Conservation (phyloP, 1,140 invertebrate genomes). For the Solen grandis region DNA sequence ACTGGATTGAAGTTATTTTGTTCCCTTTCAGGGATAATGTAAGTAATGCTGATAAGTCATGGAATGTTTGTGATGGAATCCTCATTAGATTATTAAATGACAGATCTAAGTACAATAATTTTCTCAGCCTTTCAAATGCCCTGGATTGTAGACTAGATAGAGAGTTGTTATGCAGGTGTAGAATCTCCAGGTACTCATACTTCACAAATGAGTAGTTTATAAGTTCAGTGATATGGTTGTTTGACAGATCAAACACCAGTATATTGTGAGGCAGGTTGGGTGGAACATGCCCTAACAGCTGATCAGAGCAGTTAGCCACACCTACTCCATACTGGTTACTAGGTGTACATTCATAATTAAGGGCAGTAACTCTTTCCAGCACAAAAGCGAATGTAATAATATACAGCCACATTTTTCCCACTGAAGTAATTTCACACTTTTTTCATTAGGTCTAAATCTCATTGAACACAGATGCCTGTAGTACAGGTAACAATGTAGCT, state of each 20-base stretch:
- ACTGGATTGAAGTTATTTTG: conserved; percentile 62
- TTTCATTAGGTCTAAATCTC: no score
- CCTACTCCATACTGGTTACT: conserved; percentile 16
- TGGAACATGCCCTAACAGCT: conserved; percentile 62
- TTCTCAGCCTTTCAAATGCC: conserved; percentile 66
- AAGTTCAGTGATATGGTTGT: conserved; percentile 68
- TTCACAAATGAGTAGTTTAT: conserved; percentile 60
- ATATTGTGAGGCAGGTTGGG: conserved; percentile 67
- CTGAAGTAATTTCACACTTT: no score
- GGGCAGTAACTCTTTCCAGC: neutral
- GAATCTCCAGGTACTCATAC: conserved; percentile 66
- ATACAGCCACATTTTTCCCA: no score
- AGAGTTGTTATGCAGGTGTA: conserved; percentile 70
- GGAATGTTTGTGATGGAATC: conserved; percentile 67
- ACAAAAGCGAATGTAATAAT: conserved; percentile 13
- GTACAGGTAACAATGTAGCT: no score
- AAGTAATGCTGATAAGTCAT: conserved; percentile 52
- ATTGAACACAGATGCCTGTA: no score
- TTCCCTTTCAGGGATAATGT: conserved; percentile 69
- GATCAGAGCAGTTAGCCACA: conserved; percentile 69
- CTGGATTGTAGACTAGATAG: conserved; percentile 62
- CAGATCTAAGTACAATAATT: conserved; percentile 70
- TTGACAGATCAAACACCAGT: conserved; percentile 65
- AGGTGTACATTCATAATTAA: conserved; percentile 37
- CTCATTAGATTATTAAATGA: conserved; percentile 67